These are phyloP conservation scores for Acropternis orthonyx DNA, from an alignment of 2,797 vertebrate species.

Conservation along the genomic window DNA sequence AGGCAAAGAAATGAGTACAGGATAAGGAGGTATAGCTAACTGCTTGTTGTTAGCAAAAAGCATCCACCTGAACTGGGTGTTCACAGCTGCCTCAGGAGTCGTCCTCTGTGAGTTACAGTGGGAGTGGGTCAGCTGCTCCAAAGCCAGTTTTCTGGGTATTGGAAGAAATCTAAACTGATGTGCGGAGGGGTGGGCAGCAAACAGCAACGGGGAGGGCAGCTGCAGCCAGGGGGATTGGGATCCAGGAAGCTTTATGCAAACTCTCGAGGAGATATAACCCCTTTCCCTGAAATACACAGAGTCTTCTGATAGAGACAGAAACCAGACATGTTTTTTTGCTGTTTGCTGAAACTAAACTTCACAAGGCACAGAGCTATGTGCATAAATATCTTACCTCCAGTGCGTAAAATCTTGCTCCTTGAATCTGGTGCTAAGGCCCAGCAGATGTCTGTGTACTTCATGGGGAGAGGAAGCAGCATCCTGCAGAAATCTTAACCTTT, in stretches of 20 bases:
- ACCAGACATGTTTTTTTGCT: neutral
- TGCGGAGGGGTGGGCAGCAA: neutral
- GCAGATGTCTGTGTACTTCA: neutral
- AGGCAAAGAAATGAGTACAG: neutral
- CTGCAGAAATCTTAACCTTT: neutral
- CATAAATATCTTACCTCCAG: neutral
- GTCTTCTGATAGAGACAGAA: neutral
- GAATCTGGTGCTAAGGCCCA: neutral
- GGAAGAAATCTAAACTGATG: neutral
- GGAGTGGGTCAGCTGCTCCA: slow-evolving; percentile 4
- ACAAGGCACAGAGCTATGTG: neutral
- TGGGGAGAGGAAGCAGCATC: neutral
- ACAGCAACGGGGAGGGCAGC: neutral
- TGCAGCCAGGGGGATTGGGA: neutral
- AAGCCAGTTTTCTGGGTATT: neutral
- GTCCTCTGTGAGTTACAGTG: neutral
- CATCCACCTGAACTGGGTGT: neutral
- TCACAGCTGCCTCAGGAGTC: neutral
- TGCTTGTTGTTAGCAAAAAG: neutral
- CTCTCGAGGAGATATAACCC: neutral
- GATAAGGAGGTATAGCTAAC: neutral
- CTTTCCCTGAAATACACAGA: neutral
- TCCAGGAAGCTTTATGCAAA: neutral
- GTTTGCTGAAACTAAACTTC: neutral
- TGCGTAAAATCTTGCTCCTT: neutral